Evolutionary conservation across 2,888 invertebrate species (phyloP).

Genomic region (Flexamia atlantica): DNA sequence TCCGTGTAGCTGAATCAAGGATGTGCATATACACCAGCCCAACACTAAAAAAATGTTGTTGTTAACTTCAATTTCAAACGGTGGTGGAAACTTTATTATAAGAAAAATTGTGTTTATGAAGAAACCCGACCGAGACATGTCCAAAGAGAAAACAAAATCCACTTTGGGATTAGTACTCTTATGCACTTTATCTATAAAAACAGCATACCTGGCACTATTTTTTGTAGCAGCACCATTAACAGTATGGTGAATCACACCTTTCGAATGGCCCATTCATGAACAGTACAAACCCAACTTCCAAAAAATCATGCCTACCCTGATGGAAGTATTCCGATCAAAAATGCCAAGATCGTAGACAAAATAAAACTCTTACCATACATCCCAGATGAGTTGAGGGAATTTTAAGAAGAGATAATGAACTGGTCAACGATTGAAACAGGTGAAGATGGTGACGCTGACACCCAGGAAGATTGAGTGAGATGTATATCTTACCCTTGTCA

Average conservation of each 20-base stretch:
- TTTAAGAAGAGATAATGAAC: too few relatives aligned
- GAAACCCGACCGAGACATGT: constrained; percentile 59
- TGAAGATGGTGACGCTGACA: too few relatives aligned
- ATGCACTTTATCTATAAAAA: constrained; percentile 61
- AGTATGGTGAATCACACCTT: constrained; percentile 44
- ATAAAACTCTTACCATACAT: too few relatives aligned
- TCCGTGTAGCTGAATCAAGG: too few relatives aligned
- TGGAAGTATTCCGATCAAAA: background rate
- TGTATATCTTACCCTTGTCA: too few relatives aligned
- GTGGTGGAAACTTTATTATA: constrained; percentile 66
- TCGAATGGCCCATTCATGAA: background rate
- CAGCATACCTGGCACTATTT: constrained; percentile 23
- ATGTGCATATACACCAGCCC: too few relatives aligned
- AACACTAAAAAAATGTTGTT: too few relatives aligned
- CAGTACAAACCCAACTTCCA: background rate
- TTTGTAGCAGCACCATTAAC: constrained; percentile 54
- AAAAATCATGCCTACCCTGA: background rate
- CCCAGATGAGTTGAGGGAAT: too few relatives aligned
- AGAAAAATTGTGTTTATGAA: constrained; percentile 62
- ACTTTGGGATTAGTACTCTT: constrained; percentile 62
- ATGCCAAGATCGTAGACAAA: background rate
- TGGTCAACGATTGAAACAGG: too few relatives aligned
- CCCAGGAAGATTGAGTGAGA: too few relatives aligned
- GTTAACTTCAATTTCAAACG: constrained; percentile 65
- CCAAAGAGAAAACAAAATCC: constrained; percentile 48